Evolutionary conservation across 92 coral and sea anemone species (phyloP), one percentile per base, ranked within the genome.

Genomic region (Porites rus): DNA sequence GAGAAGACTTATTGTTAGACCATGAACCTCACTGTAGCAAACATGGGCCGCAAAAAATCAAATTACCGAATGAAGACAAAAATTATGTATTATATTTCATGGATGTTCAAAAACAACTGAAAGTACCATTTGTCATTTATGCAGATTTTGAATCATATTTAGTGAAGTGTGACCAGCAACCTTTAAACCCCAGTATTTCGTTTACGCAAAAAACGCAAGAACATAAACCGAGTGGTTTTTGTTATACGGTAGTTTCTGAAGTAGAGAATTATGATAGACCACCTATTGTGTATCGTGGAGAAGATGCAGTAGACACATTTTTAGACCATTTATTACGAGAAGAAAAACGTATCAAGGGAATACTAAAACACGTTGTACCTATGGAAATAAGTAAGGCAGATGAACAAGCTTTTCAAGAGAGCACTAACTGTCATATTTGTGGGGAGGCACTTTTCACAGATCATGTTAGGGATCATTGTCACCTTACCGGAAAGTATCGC

Each of bases 11-110:
- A 0, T 75, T 92, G 5, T 24, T 77, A 10, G 91, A 86, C 21
- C 95, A 92, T 19, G 78, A 90, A 21, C 93, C 89, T 10, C 81
- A 62, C 31, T 90, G 94, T 59, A 16, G 77, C n/a, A 20, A 67
- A 9, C 74, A 90, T 21, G 88, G 89, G 6, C 71, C 84, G 0
- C 96, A 93, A 53, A 80, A 76, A 64, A 86, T 85, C 20, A 80
- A 75, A 59, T 46, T 90, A 8, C 90, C 93, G 0, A 72, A 76
- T 10, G 91, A 72, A 59, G 87, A 82, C 51, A 46, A n/a, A n/a
- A n/a, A 86, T 52, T 72, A 84, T 13, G 10, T 56, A 0, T 58
- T 92, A 4, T 38, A 65, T 16, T 89, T 78, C 63, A 84, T 80
- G 51, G 91, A 89, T 38, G 19, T 60, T 16, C 89, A 83, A 8